A percentile compares a stretch with the other conserved stretches of the same genome.
These are phyloP conservation scores for Muscicapa adusta DNA, from an alignment of 2,113 vertebrate species.

Conservation along the genomic window DNA sequence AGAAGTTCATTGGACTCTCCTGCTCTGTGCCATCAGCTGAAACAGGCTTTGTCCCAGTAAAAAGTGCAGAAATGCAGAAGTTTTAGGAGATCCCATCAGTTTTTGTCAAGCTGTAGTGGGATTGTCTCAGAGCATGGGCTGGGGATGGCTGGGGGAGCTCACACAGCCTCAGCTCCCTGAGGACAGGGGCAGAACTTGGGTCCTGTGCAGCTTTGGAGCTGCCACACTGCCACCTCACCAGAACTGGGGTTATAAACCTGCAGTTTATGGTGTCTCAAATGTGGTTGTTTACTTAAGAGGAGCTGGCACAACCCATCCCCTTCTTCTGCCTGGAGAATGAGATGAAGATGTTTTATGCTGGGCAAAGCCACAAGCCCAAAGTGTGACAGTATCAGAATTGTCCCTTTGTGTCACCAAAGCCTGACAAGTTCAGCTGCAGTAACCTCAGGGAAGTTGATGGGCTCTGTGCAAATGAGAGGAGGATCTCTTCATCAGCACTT, in stretches of 20 bases:
- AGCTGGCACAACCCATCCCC: background rate
- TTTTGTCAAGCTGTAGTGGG: background rate
- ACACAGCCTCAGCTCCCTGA: background rate
- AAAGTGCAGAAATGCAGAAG: background rate
- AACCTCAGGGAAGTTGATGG: background rate
- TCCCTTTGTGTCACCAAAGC: background rate
- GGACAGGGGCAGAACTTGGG: background rate
- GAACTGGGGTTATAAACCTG: background rate
- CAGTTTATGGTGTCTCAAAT: background rate
- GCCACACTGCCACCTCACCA: background rate
- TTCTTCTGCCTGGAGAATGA: background rate
- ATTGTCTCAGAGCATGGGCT: rapidly evolving
- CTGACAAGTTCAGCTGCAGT: background rate
- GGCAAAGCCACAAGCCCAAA: background rate
- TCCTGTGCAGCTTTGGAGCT: background rate
- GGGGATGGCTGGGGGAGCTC: background rate
- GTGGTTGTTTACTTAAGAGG: background rate
- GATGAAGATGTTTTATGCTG: background rate
- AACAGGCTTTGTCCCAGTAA: background rate
- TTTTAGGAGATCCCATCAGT: background rate
- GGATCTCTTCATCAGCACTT: conserved; percentile 34
- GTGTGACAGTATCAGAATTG: background rate
- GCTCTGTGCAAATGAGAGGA: background rate
- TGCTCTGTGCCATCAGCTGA: background rate
- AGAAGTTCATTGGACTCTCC: background rate